These are phyloP conservation scores for Dysmachus trigonus DNA, from an alignment of 2,888 invertebrate genomes.

Conservation along the genomic window DNA sequence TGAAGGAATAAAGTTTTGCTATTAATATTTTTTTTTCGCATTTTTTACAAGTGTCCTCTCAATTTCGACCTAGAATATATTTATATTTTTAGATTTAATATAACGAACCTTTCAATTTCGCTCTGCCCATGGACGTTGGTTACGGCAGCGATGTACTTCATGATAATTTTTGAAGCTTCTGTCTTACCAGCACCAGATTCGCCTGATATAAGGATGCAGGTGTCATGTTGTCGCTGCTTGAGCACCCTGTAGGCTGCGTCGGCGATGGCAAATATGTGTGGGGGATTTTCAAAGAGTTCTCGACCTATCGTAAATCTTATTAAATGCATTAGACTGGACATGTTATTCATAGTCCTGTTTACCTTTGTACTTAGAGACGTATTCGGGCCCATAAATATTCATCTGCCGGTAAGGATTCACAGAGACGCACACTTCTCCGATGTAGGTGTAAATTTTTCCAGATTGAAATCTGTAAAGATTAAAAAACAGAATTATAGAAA, in stretches of 20 bases:
- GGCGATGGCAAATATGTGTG: constrained; percentile 97
- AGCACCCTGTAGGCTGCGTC: constrained; percentile 95
- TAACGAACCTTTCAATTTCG: constrained; percentile 89
- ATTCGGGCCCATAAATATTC: constrained; percentile 88
- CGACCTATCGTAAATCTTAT: constrained; percentile 68
- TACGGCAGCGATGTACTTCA: constrained; percentile 98
- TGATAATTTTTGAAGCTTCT: constrained; percentile 98
- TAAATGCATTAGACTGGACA: constrained; percentile 32
- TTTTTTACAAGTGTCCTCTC: neutral
- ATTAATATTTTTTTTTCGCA: neutral
- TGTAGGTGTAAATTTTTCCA: constrained; percentile 96
- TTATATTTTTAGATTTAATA: neutral
- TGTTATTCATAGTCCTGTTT: constrained; percentile 52
- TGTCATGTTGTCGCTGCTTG: constrained; percentile 89
- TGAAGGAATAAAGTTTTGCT: neutral
- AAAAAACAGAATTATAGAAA: constrained; percentile 39
- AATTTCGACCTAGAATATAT: neutral
- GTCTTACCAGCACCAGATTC: constrained; percentile 99
- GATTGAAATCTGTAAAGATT: constrained; percentile 76
- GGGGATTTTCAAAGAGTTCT: constrained; percentile 95
- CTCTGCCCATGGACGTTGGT: constrained; percentile 91
- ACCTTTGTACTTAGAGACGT: constrained; percentile 90
- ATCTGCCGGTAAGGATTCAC: constrained; percentile 95
- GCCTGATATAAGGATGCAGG: constrained; percentile 97
- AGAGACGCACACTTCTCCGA: constrained; percentile 97